Conservation (phyloP, 2,797 vertebrate species). For the Cygnus olor region DNA sequence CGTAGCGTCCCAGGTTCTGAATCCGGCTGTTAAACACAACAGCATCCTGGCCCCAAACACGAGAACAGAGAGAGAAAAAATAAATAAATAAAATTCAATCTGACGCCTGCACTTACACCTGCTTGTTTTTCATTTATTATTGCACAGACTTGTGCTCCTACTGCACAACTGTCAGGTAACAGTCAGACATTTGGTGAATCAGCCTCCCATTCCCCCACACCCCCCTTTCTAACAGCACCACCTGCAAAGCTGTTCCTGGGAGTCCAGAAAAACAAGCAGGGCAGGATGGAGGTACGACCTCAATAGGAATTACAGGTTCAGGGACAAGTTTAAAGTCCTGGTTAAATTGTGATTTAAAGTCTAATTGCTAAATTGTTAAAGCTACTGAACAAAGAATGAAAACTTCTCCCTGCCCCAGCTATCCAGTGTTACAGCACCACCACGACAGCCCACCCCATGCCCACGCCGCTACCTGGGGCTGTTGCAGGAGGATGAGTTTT, state of each 20-base stretch:
- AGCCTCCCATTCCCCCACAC: fast-evolving
- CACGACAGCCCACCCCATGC: neutral
- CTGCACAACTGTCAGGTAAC: neutral
- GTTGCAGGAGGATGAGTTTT: slow-evolving; percentile 76
- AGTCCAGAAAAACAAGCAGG: neutral
- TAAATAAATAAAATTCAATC: too few species aligned
- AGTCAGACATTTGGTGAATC: neutral
- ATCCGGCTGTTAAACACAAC: slow-evolving; percentile 85
- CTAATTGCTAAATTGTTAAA: neutral
- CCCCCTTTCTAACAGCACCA: neutral
- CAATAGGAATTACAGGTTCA: neutral
- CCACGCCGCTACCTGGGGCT: slow-evolving; percentile 77
- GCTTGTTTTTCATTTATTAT: neutral
- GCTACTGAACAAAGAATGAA: neutral
- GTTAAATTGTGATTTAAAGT: neutral
- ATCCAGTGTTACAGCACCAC: neutral
- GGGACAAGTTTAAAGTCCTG: neutral
- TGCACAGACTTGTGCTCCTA: neutral
- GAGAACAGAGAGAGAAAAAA: neutral
- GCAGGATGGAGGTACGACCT: neutral
- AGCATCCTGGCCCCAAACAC: slow-evolving; percentile 80
- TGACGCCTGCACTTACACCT: neutral
- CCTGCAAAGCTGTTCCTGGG: neutral
- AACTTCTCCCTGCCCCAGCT: neutral
- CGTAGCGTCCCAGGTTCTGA: slow-evolving; percentile 87